Percentiles rank a stretch among this genome's conserved stretches.
Conservation (phyloP, 1,140 invertebrate genomes). For the Doryteuthis pealeii region DNA sequence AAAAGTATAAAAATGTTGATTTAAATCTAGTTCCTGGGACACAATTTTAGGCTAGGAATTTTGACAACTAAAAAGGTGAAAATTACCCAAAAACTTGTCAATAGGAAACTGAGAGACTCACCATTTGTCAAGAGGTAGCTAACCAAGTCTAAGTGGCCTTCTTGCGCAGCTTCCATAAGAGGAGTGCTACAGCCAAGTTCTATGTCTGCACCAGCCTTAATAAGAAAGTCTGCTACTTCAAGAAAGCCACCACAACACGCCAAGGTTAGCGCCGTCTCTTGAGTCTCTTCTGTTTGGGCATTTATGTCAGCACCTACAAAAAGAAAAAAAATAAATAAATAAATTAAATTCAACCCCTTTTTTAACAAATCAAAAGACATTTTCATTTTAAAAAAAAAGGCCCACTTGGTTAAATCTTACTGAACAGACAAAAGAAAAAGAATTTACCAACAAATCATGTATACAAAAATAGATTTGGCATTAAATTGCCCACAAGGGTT, state of each 20-base stretch:
- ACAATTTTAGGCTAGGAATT: no score
- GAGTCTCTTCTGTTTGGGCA: slow-evolving; percentile 95
- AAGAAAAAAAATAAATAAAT: slow-evolving; percentile 9
- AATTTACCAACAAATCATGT: no score
- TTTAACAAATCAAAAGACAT: no score
- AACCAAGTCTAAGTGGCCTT: slow-evolving; percentile 93
- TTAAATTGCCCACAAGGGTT: no score
- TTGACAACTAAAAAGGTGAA: no score
- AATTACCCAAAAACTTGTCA: no score
- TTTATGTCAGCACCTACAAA: slow-evolving; percentile 88
- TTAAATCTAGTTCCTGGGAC: no score
- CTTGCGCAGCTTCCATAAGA: slow-evolving; percentile 97
- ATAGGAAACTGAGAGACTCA: slow-evolving; percentile 19
- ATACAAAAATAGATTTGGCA: no score
- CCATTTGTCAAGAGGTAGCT: slow-evolving; percentile 59
- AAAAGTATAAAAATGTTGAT: no score
- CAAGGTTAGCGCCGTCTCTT: slow-evolving; percentile 94
- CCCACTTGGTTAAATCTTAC: background rate
- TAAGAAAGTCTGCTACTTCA: slow-evolving; percentile 95
- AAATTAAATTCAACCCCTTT: background rate
- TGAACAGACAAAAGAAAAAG: slow-evolving; percentile 8
- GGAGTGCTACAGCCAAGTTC: slow-evolving; percentile 96
- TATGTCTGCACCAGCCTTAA: slow-evolving; percentile 93
- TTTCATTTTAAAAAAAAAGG: no score
- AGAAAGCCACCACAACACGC: slow-evolving; percentile 97